Evolutionary conservation across 2,888 invertebrate genomes (phyloP).

Genomic region (Drosophila mulleri): DNA sequence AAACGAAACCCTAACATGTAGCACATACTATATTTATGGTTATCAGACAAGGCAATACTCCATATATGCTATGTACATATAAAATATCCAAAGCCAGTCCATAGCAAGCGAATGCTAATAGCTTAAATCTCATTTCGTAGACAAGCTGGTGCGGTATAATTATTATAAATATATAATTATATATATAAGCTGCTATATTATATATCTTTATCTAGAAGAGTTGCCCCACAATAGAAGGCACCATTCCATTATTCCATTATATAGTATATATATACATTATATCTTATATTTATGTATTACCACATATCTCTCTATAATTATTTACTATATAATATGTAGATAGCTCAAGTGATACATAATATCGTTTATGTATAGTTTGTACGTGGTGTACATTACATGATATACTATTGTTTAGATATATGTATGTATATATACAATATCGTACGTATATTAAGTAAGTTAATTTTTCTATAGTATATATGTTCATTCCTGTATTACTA

Average conservation of each 20-base stretch:
- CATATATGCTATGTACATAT: not conserved
- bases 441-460: too few relatives aligned
- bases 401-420: too few relatives aligned
- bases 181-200: not conserved
- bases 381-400: too few relatives aligned
- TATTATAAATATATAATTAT: too few relatives aligned
- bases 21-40: constrained; percentile 35
- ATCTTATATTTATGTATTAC: not conserved
- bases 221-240: not conserved
- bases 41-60: constrained; percentile 38
- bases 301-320: not conserved
- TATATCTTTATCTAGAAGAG: not conserved
- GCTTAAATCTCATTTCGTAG: constrained; percentile 23
- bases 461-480: too few relatives aligned
- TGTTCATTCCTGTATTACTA: too few relatives aligned
- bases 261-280: not conserved
- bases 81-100: constrained; percentile 3
- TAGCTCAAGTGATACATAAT: too few relatives aligned
- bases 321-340: not conserved
- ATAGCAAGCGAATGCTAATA: constrained; percentile 10
- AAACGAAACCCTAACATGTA: constrained; percentile 22
- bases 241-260: not conserved
- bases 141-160: constrained; percentile 3
- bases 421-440: too few relatives aligned
- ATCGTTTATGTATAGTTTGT: too few relatives aligned